Percentiles rank a stretch among this genome's conserved stretches.
These are phyloP conservation scores for Montifringilla adamsi DNA, from an alignment of 2,113 vertebrate species.

Conservation along the genomic window DNA sequence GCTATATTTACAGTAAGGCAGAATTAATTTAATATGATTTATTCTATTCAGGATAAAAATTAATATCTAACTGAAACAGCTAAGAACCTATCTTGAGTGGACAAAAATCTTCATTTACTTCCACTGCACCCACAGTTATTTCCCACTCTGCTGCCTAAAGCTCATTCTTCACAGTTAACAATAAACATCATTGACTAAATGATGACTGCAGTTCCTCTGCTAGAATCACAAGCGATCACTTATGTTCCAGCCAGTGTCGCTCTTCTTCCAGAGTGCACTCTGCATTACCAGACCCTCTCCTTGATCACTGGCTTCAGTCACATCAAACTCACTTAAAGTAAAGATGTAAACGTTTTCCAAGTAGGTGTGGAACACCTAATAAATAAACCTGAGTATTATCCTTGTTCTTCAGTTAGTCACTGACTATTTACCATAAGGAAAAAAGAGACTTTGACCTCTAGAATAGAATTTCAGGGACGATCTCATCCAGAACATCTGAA, in stretches of 20 bases:
- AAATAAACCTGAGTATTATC: background rate
- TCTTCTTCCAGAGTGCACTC: background rate
- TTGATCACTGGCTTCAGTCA: background rate
- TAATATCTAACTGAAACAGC: background rate
- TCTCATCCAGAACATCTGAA: conserved; percentile 54
- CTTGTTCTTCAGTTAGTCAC: conserved; percentile 2
- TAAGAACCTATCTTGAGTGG: background rate
- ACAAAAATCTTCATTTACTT: conserved; percentile 44
- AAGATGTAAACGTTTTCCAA: conserved; percentile 1
- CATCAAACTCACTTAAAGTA: background rate
- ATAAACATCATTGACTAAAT: conserved; percentile 43
- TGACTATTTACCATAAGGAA: background rate
- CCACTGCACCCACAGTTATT: background rate
- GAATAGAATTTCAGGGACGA: conserved; percentile 44
- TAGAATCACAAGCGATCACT: background rate
- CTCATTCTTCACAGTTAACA: conserved; percentile 49
- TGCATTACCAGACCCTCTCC: background rate
- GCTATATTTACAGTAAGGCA: background rate
- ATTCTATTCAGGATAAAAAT: background rate
- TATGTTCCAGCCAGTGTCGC: background rate
- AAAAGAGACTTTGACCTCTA: conserved; percentile 33
- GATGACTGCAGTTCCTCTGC: conserved; percentile 29
- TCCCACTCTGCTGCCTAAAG: conserved; percentile 3
- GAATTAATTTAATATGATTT: background rate
- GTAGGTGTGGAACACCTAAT: background rate